phyloP scores from a whole-genome alignment of 2,888 invertebrate species.

The Drosophila formosana region DNA sequence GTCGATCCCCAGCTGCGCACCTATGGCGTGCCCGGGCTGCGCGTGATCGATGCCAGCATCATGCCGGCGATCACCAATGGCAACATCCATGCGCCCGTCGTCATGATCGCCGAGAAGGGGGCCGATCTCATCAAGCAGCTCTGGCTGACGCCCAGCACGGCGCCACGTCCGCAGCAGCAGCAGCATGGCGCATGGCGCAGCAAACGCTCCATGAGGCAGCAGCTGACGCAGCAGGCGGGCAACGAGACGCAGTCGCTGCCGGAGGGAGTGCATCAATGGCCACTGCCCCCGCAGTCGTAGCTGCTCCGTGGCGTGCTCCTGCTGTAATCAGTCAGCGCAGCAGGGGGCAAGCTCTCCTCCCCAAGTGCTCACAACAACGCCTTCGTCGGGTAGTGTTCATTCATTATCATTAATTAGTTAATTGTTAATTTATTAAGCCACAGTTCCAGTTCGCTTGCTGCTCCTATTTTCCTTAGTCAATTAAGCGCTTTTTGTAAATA shows the following conservation, averaged over 20 bases:
- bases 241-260: conserved; percentile 3
- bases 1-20: conserved; percentile 92
- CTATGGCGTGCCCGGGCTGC: conserved; percentile 91
- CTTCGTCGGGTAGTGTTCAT: conserved; percentile 47
- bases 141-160: conserved; percentile 86
- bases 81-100: conserved; percentile 94
- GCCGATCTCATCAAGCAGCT: conserved; percentile 92
- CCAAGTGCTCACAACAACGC: not conserved
- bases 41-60: conserved; percentile 94
- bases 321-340: not conserved
- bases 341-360: not conserved
- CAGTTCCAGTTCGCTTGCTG: conserved; percentile 47
- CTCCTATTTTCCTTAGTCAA: conserved; percentile 58
- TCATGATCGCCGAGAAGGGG: conserved; percentile 95
- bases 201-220: conserved; percentile 41
- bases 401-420: conserved; percentile 45
- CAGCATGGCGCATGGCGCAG: conserved; percentile 48
- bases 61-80: conserved; percentile 95
- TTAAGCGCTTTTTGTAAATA: conserved; percentile 79
- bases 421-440: conserved; percentile 69
- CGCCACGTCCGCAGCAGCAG: conserved; percentile 8
- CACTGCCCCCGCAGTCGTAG: conserved; percentile 64
- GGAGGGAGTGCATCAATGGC: conserved; percentile 50
- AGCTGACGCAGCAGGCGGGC: too few relatives aligned
- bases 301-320: not conserved